Base-by-base conservation (phyloP, 2,113 vertebrate species). In the Otus sunia region DNA sequence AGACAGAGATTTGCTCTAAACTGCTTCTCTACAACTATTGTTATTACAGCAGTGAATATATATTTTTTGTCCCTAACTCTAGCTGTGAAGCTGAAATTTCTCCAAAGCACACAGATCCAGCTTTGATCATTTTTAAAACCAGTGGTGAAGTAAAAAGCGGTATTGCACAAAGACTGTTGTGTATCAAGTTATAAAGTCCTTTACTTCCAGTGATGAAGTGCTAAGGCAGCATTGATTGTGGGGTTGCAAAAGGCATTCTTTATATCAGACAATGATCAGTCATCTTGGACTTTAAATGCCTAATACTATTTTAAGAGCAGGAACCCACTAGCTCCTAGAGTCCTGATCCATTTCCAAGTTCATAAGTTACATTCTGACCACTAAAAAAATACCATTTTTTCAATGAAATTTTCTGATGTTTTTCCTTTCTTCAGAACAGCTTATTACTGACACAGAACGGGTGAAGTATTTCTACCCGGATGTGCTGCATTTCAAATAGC, bases 21-120 rank as follows among this genome's bases (percentile, higher is more conserved):
- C 55, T 55, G 56, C 60, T 62, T 69, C 79, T 62, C 88, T 76
- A 62, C 52, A 74, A 49, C 56, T 52, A 49, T 21, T 75, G n/a
- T 83, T 88, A 86, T 66, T 90, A 80, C 59, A 92, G 56, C 62
- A 55, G 36, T 9, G 18, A 76, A 72, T 37, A 45, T 45, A 34
- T 37, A 18, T 62, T 72, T 91, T 84, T 88, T 86, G 79, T 82
- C 78, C 92, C 80, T 79, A 83, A 76, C 47, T n/a, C 84, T 91
- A 86, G 74, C 82, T 87, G 90, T 47, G 80, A 96, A 91, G 60
- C 81, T 95, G 82, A 89, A 95, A 82, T 80, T 85, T 89, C 94
- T 96, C 85, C 92, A 97, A 93, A 79, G 68, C 82, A 91, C 92
- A 85, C 49, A 95, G 45, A 92, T 58, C 37, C 76, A 91, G 86